Percentiles rank a stretch among this genome's conserved stretches.
Evolutionary conservation across 2,888 invertebrate species (phyloP).

Genomic region (Poecilobothrus nobilitatus): DNA sequence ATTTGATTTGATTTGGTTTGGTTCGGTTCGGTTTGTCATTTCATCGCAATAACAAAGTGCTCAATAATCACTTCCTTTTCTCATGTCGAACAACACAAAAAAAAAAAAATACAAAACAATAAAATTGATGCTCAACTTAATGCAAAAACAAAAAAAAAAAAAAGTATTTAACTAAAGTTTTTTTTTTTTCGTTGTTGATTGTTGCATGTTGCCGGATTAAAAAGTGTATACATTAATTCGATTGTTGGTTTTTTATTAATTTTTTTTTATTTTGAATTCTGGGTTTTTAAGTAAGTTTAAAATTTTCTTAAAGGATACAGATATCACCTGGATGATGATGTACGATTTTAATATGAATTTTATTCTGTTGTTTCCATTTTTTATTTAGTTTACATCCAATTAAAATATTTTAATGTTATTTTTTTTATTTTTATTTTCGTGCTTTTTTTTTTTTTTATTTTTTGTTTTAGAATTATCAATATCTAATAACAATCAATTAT

Average conservation of each 20-base stretch:
- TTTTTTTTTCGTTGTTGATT: background rate
- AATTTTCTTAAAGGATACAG: background rate
- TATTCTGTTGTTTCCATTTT: background rate
- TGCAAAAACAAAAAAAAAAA: too few species aligned
- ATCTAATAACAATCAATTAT: too few species aligned
- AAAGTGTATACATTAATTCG: background rate
- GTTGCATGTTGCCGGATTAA: background rate
- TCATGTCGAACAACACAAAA: background rate
- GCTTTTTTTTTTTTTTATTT: too few species aligned
- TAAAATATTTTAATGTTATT: background rate
- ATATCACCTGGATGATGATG: conserved; percentile 6
- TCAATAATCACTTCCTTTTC: conserved; percentile 6
- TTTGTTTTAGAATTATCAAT: too few species aligned
- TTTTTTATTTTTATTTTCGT: too few species aligned
- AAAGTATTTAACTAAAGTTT: background rate
- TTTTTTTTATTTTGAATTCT: background rate
- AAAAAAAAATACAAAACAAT: background rate
- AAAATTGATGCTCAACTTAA: background rate
- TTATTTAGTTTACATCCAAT: background rate
- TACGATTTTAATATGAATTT: too few species aligned
- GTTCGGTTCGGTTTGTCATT: conserved; percentile 1
- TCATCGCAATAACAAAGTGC: conserved; percentile 6
- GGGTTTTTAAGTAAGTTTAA: background rate
- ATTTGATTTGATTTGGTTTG: background rate
- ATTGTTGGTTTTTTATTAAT: background rate